Evolutionary conservation across 2,113 vertebrate genomes (phyloP).

Genomic region (Upupa epops): DNA sequence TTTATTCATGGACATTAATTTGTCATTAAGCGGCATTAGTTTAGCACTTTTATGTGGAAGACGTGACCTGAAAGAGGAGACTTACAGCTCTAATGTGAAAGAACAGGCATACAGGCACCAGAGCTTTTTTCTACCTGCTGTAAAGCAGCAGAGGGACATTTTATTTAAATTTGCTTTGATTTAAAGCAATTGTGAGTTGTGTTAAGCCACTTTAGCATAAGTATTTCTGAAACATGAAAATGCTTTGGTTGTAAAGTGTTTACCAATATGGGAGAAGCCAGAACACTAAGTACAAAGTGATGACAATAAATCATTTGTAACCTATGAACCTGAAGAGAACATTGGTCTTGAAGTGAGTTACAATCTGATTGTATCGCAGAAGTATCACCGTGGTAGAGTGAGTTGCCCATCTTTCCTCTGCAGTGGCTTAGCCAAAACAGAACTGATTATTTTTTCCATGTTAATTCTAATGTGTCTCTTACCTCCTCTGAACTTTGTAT

Average conservation of each 20-base stretch:
- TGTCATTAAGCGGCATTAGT: constrained; percentile 89
- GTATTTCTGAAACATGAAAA: constrained; percentile 22
- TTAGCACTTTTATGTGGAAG: constrained; percentile 86
- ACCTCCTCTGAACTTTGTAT: neutral
- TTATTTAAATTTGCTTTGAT: constrained; percentile 24
- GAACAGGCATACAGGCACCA: constrained; percentile 46
- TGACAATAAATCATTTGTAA: constrained; percentile 43
- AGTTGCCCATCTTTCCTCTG: constrained; percentile 13
- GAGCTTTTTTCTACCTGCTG: neutral
- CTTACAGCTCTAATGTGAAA: constrained; percentile 59
- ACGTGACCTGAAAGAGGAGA: constrained; percentile 86
- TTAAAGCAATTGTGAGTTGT: neutral
- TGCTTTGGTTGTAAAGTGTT: constrained; percentile 15
- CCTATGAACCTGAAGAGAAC: neutral
- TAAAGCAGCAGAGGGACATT: neutral
- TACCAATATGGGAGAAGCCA: neutral
- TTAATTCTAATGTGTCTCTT: neutral
- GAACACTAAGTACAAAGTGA: neutral
- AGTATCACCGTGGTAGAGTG: neutral
- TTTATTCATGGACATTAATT: constrained; percentile 91
- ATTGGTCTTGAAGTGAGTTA: neutral
- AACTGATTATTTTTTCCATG: neutral
- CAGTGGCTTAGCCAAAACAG: neutral
- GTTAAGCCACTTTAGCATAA: constrained; percentile 7
- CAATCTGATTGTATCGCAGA: neutral